Conservation (phyloP, 2,888 invertebrate genomes). For the Drosophila paracracens region DNA sequence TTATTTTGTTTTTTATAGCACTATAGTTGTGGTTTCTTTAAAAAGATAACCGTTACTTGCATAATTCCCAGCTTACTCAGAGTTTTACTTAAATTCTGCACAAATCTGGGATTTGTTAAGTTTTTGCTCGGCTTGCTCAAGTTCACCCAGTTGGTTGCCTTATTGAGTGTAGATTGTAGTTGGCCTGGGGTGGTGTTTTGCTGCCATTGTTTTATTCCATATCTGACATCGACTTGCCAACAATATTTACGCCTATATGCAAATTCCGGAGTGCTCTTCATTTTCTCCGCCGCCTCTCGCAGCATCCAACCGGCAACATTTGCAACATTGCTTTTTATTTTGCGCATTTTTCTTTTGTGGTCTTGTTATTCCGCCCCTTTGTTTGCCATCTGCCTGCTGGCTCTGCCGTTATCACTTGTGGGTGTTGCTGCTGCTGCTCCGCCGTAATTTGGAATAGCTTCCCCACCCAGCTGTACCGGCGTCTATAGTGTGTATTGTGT, state of each 20-base stretch:
- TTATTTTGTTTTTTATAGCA: not conserved
- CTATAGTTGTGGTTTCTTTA: not conserved
- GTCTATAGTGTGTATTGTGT: conserved; percentile 26
- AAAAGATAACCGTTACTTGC: not conserved
- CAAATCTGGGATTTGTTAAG: not conserved
- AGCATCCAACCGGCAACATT: conserved; percentile 42
- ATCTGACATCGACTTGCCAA: conserved; percentile 43
- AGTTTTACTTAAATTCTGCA: not conserved
- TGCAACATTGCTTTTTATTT: conserved; percentile 31
- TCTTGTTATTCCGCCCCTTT: conserved; percentile 50
- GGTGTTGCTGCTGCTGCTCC: conserved; percentile 13
- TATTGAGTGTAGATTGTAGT: conserved; percentile 29
- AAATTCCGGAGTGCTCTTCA: conserved; percentile 45
- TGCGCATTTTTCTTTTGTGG: conserved; percentile 33
- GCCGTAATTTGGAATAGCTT: conserved; percentile 41
- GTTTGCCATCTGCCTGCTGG: conserved; percentile 31
- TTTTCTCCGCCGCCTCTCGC: conserved; percentile 4
- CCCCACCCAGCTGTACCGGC: conserved; percentile 7
- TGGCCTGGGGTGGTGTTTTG: conserved; percentile 6
- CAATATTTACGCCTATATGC: conserved; percentile 58
- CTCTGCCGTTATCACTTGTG: conserved; percentile 35
- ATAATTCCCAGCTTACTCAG: not conserved
- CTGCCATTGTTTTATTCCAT: conserved; percentile 14
- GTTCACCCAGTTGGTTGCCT: conserved; percentile 17
- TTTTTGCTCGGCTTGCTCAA: not conserved